These are phyloP conservation scores for Pheucticus melanocephalus DNA, from an alignment of 2,113 vertebrate species.

Conservation along the genomic window DNA sequence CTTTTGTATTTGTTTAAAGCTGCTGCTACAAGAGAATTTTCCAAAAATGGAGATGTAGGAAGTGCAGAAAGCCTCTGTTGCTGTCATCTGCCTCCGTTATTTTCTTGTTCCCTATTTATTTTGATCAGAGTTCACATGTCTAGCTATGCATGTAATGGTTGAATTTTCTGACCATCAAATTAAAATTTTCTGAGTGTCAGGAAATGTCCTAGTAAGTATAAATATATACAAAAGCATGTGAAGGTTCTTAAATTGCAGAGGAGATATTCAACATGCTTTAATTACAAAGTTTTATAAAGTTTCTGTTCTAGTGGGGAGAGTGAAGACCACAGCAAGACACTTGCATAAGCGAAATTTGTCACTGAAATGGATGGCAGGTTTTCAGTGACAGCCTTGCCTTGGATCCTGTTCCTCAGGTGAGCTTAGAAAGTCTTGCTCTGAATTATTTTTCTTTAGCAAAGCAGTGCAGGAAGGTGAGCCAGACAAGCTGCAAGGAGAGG, in stretches of 20 bases:
- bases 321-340: not conserved
- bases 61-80: not conserved
- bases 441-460: not conserved
- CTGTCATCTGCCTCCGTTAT: not conserved
- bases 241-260: not conserved
- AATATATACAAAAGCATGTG: not conserved
- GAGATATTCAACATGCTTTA: not conserved
- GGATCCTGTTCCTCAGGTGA: not conserved
- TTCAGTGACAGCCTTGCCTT: not conserved
- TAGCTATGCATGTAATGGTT: not conserved
- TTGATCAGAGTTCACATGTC: not conserved
- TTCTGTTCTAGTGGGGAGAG: not conserved
- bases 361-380: not conserved
- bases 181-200: not conserved
- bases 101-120: not conserved
- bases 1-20: not conserved
- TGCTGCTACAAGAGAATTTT: not conserved
- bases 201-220: not conserved
- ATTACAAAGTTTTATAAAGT: not conserved
- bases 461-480: fast-evolving
- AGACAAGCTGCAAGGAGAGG: not conserved
- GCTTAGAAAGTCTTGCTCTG: not conserved
- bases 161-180: not conserved
- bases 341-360: fast-evolving
- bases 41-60: not conserved